Conservation (phyloP, 2,797 vertebrate species). For the Pithecia hirsuta region DNA sequence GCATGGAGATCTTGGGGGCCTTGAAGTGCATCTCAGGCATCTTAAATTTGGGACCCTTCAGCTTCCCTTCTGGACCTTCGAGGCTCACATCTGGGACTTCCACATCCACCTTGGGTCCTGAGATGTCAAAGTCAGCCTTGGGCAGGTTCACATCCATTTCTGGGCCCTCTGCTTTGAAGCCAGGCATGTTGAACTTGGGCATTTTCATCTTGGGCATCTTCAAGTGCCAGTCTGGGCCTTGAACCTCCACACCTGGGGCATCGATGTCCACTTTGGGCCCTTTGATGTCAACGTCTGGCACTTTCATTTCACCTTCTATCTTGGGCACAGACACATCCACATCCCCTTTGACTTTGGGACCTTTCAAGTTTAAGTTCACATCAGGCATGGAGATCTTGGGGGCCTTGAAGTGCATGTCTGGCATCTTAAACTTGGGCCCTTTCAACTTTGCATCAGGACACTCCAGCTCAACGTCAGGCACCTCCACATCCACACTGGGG, state of each 20-base stretch:
- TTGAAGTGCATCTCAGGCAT: not conserved
- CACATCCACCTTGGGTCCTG: not conserved
- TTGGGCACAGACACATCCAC: constrained; percentile 70
- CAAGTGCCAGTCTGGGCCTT: constrained; percentile 60
- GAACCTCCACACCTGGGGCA: not conserved
- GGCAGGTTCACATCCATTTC: not conserved
- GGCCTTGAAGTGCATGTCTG: constrained; percentile 74
- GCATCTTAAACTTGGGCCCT: constrained; percentile 81
- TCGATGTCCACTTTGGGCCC: not conserved
- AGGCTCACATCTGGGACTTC: not conserved
- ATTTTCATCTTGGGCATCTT: constrained; percentile 77
- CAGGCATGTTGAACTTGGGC: constrained; percentile 75
- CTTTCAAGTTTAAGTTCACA: constrained; percentile 82
- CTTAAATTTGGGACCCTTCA: not conserved
- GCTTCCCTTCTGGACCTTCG: not conserved
- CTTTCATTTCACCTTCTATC: constrained; percentile 58
- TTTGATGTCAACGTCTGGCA: constrained; percentile 46
- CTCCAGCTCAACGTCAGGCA: constrained; percentile 63
- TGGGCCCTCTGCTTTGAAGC: not conserved
- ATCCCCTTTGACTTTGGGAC: constrained; percentile 78
- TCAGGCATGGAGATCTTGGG: constrained; percentile 85
- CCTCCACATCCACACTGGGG: constrained; percentile 52
- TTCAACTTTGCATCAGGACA: constrained; percentile 73
- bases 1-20: not conserved
- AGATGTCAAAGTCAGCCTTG: not conserved